Conservation (phyloP, 2,113 vertebrate genomes). For the Solea solea region DNA sequence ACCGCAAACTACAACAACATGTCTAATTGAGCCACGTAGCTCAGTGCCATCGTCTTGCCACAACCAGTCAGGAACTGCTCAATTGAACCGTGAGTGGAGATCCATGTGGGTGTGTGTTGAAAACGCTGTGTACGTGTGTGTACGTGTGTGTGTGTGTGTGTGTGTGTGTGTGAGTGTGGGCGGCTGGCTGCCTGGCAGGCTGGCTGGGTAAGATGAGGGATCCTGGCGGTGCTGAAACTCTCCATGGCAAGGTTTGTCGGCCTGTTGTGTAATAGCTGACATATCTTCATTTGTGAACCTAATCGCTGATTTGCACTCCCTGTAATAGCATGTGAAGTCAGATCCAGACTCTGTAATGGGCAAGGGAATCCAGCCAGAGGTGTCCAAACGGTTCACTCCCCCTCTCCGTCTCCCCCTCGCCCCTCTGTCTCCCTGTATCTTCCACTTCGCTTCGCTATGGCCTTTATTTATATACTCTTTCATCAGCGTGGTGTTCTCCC, state of each 20-base stretch:
- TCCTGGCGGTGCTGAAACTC: constrained; percentile 48
- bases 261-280: constrained; percentile 69
- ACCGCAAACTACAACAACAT: constrained; percentile 60
- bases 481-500: constrained; percentile 64
- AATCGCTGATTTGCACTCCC: constrained; percentile 77
- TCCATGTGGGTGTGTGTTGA: constrained; percentile 21
- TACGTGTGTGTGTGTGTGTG: constrained; percentile 23
- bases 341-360: constrained; percentile 64
- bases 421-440: constrained; percentile 56
- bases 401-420: constrained; percentile 39
- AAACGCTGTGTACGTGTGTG: constrained; percentile 5
- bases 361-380: constrained; percentile 64
- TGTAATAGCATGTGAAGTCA: constrained; percentile 67
- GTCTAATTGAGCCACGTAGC: constrained; percentile 66
- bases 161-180: constrained; percentile 12
- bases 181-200: constrained; percentile 11
- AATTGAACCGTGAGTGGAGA: constrained; percentile 34
- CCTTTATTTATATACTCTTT: constrained; percentile 79
- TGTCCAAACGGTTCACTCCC: constrained; percentile 58
- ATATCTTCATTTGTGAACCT: constrained; percentile 75
- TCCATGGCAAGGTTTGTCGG: constrained; percentile 56
- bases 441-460: constrained; percentile 68
- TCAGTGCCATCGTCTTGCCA: constrained; percentile 44
- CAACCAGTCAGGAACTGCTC: constrained; percentile 47
- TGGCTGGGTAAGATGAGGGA: constrained; percentile 25